phyloP scores from a whole-genome alignment of 2,113 vertebrate species.

The Empidonax traillii region DNA sequence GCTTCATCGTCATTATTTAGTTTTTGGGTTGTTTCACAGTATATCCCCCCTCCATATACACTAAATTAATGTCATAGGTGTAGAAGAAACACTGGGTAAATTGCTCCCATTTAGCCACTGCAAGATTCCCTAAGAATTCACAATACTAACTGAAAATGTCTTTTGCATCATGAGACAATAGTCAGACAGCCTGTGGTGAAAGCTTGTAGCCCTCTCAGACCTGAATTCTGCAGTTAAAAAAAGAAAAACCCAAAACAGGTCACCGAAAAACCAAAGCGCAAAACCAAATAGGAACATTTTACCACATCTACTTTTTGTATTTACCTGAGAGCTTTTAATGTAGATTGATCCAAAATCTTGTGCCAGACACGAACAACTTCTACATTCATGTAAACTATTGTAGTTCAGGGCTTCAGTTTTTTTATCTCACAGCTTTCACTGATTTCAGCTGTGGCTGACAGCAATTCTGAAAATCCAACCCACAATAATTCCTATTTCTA shows the following conservation, averaged over 20 bases:
- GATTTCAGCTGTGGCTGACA: constrained; percentile 31
- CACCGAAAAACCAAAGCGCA: not conserved
- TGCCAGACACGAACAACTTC: not conserved
- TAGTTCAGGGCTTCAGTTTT: not conserved
- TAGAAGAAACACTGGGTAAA: constrained; percentile 44
- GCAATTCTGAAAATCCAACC: constrained; percentile 6
- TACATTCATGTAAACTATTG: not conserved
- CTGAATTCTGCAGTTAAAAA: not conserved
- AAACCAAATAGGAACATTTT: not conserved
- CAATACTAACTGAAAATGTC: constrained; percentile 54
- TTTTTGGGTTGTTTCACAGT: constrained; percentile 50
- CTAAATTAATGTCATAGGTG: not conserved
- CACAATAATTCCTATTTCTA: not conserved
- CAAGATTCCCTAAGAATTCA: constrained; percentile 58
- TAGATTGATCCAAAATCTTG: not conserved
- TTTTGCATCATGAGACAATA: constrained; percentile 60
- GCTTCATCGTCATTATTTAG: constrained; percentile 57
- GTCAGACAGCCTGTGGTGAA: not conserved
- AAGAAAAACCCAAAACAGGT: not conserved
- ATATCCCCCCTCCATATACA: not conserved
- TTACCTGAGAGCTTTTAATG: not conserved
- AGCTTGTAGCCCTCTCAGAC: not conserved
- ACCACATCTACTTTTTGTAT: not conserved
- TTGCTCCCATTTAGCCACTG: constrained; percentile 30
- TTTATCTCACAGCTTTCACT: not conserved